These are phyloP conservation scores for Laupala kohalensis DNA, from an alignment of 1,140 invertebrate species.

Conservation along the genomic window DNA sequence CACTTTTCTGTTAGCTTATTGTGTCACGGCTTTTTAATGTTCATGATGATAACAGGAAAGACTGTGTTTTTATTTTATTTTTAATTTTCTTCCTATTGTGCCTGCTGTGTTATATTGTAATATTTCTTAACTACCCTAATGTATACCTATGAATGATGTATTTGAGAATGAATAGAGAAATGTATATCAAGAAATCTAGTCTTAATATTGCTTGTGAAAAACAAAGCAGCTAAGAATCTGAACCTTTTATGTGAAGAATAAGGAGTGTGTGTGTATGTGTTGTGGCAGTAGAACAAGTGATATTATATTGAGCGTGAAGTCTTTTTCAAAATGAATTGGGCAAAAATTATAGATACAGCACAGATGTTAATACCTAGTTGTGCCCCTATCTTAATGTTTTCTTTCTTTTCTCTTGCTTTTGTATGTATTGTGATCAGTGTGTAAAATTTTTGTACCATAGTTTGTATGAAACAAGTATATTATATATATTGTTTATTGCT, in stretches of 20 bases:
- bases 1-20: not conserved
- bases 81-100: not conserved
- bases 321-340: not conserved
- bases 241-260: not conserved
- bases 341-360: not conserved
- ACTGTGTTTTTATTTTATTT: not conserved
- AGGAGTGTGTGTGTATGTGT: not conserved
- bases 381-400: conserved; percentile 2
- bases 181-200: conserved; percentile 10
- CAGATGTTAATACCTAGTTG: not conserved
- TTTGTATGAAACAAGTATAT: conserved; percentile 38
- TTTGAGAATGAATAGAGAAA: not conserved
- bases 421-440: conserved; percentile 17
- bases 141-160: not conserved
- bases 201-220: conserved; percentile 1
- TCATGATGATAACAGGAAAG: not conserved
- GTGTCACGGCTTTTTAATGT: not conserved
- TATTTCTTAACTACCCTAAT: not conserved
- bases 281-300: not conserved
- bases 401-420: not conserved
- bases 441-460: conserved; percentile 37
- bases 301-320: not conserved
- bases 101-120: not conserved
- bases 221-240: not conserved
- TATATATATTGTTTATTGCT: conserved; percentile 34